A percentile compares a stretch with the other conserved stretches of the same genome.
Evolutionary conservation across 2,113 vertebrate species (phyloP).

Genomic region (Phalacrocorax aristotelis): DNA sequence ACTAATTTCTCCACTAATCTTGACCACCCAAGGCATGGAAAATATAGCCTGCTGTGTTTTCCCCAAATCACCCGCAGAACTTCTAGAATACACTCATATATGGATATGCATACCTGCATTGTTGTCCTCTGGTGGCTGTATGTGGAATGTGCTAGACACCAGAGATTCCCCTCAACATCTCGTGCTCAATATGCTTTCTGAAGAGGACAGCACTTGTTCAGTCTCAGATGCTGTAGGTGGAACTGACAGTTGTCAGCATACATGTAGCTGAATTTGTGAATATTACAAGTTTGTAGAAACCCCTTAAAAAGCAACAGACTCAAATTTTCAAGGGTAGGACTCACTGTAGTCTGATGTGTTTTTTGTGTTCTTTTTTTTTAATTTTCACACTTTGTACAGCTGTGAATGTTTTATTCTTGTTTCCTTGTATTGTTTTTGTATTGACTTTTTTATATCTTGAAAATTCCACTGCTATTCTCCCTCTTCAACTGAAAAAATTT

Average conservation of each 20-base stretch:
- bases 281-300: not conserved
- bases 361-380: not conserved
- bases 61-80: not conserved
- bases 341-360: not conserved
- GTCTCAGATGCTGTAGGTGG: not conserved
- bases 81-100: not conserved
- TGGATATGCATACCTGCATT: not conserved
- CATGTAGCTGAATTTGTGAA: not conserved
- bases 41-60: not conserved
- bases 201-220: not conserved
- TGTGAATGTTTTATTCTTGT: not conserved
- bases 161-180: conserved; percentile 9
- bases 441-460: not conserved
- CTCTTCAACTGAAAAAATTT: not conserved
- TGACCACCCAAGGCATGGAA: not conserved
- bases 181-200: not conserved
- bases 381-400: not conserved
- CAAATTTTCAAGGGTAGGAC: not conserved
- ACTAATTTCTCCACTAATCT: not conserved
- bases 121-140: not conserved
- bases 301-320: not conserved
- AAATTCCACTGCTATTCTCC: not conserved
- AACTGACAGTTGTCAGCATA: not conserved
- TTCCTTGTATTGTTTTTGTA: not conserved
- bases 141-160: not conserved